These are phyloP conservation scores for Drosophila ohnishii DNA, from an alignment of 1,140 invertebrate species.

Conservation along the genomic window DNA sequence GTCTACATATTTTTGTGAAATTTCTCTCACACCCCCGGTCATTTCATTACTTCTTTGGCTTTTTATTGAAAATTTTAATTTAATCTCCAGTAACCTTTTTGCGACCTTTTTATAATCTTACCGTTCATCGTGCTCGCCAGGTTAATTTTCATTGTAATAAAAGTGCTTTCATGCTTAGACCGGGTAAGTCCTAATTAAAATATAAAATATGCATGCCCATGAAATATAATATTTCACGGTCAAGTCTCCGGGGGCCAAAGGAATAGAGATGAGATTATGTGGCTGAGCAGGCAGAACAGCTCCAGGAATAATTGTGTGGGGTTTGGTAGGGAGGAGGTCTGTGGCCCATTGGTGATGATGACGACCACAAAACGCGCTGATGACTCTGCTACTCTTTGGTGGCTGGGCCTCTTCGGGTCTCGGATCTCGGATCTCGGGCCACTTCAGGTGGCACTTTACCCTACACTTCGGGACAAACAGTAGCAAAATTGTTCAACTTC, in stretches of 20 bases:
- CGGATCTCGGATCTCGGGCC: conserved; percentile 17
- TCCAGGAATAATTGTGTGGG: conserved; percentile 29
- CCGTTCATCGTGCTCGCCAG: neutral
- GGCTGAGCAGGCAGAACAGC: conserved; percentile 26
- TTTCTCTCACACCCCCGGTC: neutral
- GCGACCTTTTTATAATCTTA: neutral
- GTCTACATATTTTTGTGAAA: neutral
- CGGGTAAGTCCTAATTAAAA: conserved; percentile 45
- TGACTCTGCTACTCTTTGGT: conserved; percentile 59
- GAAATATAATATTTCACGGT: conserved; percentile 53
- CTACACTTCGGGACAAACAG: conserved; percentile 56
- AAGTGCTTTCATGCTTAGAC: neutral
- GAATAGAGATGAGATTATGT: conserved; percentile 38
- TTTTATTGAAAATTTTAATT: neutral
- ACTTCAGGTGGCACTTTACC: conserved; percentile 57
- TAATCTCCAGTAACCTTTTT: neutral
- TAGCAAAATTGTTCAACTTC: conserved; percentile 74
- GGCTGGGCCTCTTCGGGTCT: conserved; percentile 12
- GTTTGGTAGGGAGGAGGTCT: conserved; percentile 10
- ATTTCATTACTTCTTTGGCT: neutral
- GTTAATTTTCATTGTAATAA: conserved; percentile 7
- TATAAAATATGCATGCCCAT: conserved; percentile 47
- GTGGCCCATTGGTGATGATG: conserved; percentile 29
- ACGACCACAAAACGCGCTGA: conserved; percentile 61
- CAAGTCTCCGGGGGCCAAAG: conserved; percentile 28